Percentiles rank a stretch among this genome's conserved stretches.
Conservation (phyloP, 30 jellyfish, hydroid and myxozoan genomes). For the Clytia hemisphaerica region DNA sequence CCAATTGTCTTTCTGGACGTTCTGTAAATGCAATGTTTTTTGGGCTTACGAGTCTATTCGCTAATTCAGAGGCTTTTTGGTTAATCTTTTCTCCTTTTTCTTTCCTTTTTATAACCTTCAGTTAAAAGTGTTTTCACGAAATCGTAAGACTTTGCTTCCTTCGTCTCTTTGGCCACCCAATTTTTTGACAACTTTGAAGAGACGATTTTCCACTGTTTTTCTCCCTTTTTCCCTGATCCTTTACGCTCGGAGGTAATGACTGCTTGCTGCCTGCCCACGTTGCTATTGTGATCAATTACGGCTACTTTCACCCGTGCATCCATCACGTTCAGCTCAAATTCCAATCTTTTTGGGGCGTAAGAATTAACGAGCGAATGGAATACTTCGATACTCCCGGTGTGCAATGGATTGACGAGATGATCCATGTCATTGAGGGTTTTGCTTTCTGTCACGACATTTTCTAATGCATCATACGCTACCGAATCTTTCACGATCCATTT, state of each 20-base stretch:
- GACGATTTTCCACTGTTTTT: constrained; percentile 4
- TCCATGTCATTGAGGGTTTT: background rate
- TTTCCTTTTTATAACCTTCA: background rate
- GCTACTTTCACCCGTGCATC: constrained; percentile 5
- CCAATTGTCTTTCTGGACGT: background rate
- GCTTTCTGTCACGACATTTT: background rate
- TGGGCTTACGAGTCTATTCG: background rate
- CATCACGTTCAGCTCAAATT: constrained; percentile 15
- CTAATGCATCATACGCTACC: background rate
- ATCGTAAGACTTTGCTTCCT: background rate
- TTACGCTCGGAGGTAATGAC: background rate
- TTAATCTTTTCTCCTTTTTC: background rate
- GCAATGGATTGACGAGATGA: background rate
- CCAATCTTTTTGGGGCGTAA: background rate
- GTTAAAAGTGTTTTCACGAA: background rate
- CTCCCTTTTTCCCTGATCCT: background rate
- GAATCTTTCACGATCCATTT: background rate
- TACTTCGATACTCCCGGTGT: constrained; percentile 1
- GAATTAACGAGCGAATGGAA: background rate
- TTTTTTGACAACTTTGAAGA: background rate
- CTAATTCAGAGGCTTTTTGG: background rate
- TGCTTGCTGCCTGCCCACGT: background rate
- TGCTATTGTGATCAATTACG: background rate
- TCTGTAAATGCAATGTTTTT: constrained; percentile 4
- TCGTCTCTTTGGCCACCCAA: constrained; percentile 7